Base-by-base conservation (phyloP, 2,888 invertebrate genomes). In the Neuroscelio doddi region DNA sequence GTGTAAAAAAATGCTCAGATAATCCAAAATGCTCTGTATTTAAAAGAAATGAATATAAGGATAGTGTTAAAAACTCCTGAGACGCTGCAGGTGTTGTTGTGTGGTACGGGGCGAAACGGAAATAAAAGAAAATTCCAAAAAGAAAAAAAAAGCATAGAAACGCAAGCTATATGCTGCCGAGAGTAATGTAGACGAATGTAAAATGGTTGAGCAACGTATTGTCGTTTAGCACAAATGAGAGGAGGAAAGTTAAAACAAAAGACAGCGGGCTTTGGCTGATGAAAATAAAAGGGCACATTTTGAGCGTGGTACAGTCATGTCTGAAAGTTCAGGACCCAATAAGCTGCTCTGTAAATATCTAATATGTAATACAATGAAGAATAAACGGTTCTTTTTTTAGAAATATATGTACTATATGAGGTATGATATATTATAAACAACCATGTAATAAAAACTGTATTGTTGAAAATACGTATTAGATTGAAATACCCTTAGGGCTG, bases 151-250 rank as follows among this genome's bases (percentile, higher is more conserved):
- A 39, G 39, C 9, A 41, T 27, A 10, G 27, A 44, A 52, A 34
- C 10, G 51, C 55, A 58, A 57, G 53, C 57, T 42, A 47, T 49
- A 62, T 34, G 57, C 53, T 53, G 53, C 46, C 53, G 41, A 51
- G 57, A 52, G 57, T 46, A 61, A 63, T 52, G 45, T 57, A 65
- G 52, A 61, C 39, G 52, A 58, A 59, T 38, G 55, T 27, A 16
- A 50, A 36, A 14, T 36, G 36, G 34, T 46, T 12, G 58, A 53
- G 36, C 53, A 68, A 70, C 67, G 73, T 74, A 75, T 74, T 78
- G 79, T 79, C 80, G 72, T 77, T 75, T 75, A 80, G 80, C 80
- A 80, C 80, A 80, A 80, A 80, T 71, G 46, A 50, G 36, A 51
- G 45, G 14, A 52, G 68, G 57, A 52, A 10, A 5, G 10, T 7